These are phyloP conservation scores for Thryonomys swinderianus DNA, from an alignment of 2,113 vertebrate species.

Conservation along the genomic window DNA sequence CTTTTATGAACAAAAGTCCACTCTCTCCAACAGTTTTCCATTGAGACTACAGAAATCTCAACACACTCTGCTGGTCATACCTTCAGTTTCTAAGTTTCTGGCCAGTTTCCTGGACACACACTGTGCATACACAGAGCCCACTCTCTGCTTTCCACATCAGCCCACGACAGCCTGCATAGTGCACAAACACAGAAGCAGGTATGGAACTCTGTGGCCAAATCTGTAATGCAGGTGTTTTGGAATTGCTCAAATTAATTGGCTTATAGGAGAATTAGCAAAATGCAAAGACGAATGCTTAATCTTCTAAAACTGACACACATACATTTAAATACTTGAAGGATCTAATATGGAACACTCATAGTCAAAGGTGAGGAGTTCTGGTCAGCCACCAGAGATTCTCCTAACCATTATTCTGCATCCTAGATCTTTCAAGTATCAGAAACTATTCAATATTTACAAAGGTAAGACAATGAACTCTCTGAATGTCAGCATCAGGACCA, in stretches of 20 bases:
- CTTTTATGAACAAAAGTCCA: background rate
- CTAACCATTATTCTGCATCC: background rate
- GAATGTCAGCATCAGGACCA: background rate
- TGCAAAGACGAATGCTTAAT: background rate
- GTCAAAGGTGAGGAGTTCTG: background rate
- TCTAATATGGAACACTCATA: background rate
- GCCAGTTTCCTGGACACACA: background rate
- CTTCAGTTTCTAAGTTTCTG: background rate
- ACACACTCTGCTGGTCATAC: background rate
- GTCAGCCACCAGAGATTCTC: background rate
- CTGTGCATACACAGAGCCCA: background rate
- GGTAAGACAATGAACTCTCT: background rate
- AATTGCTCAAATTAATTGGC: background rate
- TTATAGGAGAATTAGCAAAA: background rate
- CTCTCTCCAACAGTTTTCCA: background rate
- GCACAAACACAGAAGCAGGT: background rate
- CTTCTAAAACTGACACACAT: background rate
- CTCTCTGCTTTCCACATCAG: background rate
- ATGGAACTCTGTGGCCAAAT: background rate
- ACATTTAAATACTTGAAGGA: background rate
- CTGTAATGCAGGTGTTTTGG: background rate
- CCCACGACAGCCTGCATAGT: accelerated
- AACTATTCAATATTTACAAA: background rate
- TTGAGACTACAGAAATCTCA: background rate
- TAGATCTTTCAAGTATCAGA: background rate